Evolutionary conservation across 2,113 vertebrate species (phyloP).

Genomic region (Desmodus rotundus): DNA sequence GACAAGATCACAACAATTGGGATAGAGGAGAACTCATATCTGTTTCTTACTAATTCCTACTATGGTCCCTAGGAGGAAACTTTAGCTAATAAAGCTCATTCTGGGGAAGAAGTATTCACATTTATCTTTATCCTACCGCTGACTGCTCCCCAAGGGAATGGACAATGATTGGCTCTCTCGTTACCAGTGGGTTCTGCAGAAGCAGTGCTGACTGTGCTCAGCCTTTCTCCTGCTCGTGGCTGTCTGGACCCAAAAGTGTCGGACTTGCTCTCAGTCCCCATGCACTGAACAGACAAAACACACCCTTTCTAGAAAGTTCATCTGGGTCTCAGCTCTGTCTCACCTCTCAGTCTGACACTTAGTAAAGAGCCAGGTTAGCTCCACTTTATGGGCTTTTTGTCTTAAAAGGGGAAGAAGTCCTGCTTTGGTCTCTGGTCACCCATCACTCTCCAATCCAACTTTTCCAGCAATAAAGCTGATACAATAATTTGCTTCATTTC

Average conservation of each 20-base stretch:
- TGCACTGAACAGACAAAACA: background rate
- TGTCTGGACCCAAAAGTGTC: background rate
- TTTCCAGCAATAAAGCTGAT: background rate
- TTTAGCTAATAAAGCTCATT: background rate
- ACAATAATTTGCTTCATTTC: background rate
- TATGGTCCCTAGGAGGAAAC: background rate
- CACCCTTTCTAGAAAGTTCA: background rate
- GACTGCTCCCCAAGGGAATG: background rate
- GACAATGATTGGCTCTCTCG: fast-evolving
- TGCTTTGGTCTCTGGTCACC: background rate
- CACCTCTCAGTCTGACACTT: background rate
- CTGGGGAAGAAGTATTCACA: background rate
- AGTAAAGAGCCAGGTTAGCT: background rate
- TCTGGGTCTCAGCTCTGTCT: background rate
- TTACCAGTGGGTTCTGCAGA: background rate
- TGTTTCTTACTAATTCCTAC: background rate
- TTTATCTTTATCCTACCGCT: background rate
- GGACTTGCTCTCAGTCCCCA: no score
- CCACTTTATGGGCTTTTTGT: background rate
- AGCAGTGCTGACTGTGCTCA: background rate
- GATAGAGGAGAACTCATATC: background rate
- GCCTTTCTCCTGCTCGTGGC: background rate
- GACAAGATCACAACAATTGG: background rate
- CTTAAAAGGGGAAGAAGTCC: background rate
- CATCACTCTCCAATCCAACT: background rate